Evolutionary conservation across 1,140 invertebrate species (phyloP).

Genomic region (Schlechtendalia chinensis): DNA sequence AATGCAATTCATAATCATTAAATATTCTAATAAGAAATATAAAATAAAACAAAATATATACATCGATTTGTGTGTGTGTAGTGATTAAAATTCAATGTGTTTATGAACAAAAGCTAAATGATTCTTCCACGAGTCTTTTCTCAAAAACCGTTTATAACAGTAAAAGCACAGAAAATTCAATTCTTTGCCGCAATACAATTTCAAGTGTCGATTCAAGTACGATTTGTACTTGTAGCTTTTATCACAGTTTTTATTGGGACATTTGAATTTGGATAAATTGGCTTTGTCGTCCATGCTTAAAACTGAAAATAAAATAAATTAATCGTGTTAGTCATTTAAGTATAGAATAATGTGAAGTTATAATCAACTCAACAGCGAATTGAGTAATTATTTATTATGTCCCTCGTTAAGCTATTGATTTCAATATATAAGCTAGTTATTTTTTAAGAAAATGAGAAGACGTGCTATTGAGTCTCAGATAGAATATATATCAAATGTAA

Average conservation of each 20-base stretch:
- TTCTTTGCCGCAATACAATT: conserved; percentile 61
- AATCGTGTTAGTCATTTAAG: too few species aligned
- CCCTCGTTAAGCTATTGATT: too few species aligned
- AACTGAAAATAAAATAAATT: conserved; percentile 8
- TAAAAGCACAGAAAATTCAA: conserved; percentile 56
- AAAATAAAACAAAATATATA: too few species aligned
- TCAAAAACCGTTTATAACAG: conserved; percentile 57
- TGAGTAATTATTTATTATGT: too few species aligned
- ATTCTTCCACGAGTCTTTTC: conserved; percentile 58
- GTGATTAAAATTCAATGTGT: too few species aligned
- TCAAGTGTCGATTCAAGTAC: conserved; percentile 59
- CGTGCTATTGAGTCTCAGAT: too few species aligned
- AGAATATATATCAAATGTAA: too few species aligned
- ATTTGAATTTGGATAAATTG: conserved; percentile 26
- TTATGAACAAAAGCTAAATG: conserved; percentile 54
- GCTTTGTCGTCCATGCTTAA: not conserved
- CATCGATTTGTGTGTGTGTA: too few species aligned
- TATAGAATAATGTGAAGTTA: not conserved
- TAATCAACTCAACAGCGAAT: not conserved
- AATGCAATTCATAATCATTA: too few species aligned
- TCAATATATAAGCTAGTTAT: too few species aligned
- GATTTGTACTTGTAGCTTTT: conserved; percentile 55
- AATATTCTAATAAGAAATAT: too few species aligned
- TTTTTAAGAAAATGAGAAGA: too few species aligned
- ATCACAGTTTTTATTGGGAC: conserved; percentile 49